These are phyloP conservation scores for Aspidiotus destructor DNA, from an alignment of 2,888 invertebrate species.

Conservation along the genomic window DNA sequence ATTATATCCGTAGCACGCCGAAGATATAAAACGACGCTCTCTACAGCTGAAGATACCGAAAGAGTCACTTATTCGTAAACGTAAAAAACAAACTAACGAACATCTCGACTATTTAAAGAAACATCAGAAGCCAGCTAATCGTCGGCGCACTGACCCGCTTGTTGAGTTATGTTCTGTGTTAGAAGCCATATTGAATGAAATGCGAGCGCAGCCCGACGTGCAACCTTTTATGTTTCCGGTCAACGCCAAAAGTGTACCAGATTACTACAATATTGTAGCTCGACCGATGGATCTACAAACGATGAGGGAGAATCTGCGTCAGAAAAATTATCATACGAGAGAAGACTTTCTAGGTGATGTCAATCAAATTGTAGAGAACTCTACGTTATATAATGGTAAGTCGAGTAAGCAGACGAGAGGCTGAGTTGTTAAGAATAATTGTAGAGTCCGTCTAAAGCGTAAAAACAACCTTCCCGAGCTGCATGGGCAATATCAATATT, in stretches of 20 bases:
- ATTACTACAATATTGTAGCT: slow-evolving; percentile 84
- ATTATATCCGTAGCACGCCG: slow-evolving; percentile 57
- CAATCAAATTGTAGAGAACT: slow-evolving; percentile 92
- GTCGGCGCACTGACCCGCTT: slow-evolving; percentile 89
- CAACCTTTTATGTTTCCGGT: slow-evolving; percentile 91
- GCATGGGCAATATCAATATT: too few species aligned
- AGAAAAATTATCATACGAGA: slow-evolving; percentile 86
- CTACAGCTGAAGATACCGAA: slow-evolving; percentile 68
- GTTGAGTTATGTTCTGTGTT: slow-evolving; percentile 86
- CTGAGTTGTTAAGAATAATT: too few species aligned
- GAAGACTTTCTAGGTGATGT: slow-evolving; percentile 92
- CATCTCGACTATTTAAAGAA: slow-evolving; percentile 85
- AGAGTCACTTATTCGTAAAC: slow-evolving; percentile 56
- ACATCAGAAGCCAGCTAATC: slow-evolving; percentile 71
- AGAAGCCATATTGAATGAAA: slow-evolving; percentile 83
- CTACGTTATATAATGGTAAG: slow-evolving; percentile 79
- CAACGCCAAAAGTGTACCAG: slow-evolving; percentile 82
- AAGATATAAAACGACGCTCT: slow-evolving; percentile 71
- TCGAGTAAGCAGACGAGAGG: background rate
- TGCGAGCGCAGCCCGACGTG: slow-evolving; percentile 83
- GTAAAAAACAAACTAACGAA: slow-evolving; percentile 52
- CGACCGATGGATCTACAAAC: slow-evolving; percentile 96
- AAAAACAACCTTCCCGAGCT: too few species aligned
- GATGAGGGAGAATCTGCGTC: slow-evolving; percentile 78
- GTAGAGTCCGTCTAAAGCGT: too few species aligned